phyloP scores from a whole-genome alignment of 2,113 vertebrate species.

The Rhinoderma darwinii region DNA sequence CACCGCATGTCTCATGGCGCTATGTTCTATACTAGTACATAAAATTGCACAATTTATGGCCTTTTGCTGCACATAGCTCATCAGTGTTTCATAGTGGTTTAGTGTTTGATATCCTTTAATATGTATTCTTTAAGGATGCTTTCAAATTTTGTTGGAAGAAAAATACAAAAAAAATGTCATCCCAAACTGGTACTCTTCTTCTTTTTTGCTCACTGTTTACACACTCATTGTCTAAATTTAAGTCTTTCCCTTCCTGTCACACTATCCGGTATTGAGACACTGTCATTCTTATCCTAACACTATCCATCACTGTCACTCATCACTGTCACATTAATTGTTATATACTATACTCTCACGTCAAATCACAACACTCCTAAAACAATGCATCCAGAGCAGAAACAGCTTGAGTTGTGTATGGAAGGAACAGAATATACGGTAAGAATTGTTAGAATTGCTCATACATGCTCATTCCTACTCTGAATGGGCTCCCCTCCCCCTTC shows the following conservation, averaged over 20 bases:
- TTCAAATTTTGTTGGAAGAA: not conserved
- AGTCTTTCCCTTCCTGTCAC: not conserved
- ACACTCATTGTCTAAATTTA: not conserved
- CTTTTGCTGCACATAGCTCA: not conserved
- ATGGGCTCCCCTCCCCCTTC: not conserved
- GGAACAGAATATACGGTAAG: not conserved
- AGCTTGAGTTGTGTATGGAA: not conserved
- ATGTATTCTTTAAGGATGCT: not conserved
- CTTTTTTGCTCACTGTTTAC: not conserved
- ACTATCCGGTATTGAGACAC: not conserved
- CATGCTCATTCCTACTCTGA: not conserved
- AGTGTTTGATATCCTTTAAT: not conserved
- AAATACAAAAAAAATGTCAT: not conserved
- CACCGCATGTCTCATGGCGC: too few relatives aligned
- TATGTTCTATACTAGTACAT: too few relatives aligned
- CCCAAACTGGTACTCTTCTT: not conserved
- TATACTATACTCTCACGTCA: not conserved
- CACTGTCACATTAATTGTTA: not conserved
- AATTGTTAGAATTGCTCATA: not conserved
- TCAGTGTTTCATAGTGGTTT: not conserved
- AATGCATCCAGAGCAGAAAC: not conserved
- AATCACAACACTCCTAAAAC: not conserved
- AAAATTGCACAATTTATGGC: too few relatives aligned
- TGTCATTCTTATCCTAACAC: not conserved
- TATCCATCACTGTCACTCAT: conserved; percentile 7